Evolutionary conservation across 1,140 invertebrate species (phyloP), one percentile per base, ranked within the genome.

Genomic region (Drosophila sechellia): DNA sequence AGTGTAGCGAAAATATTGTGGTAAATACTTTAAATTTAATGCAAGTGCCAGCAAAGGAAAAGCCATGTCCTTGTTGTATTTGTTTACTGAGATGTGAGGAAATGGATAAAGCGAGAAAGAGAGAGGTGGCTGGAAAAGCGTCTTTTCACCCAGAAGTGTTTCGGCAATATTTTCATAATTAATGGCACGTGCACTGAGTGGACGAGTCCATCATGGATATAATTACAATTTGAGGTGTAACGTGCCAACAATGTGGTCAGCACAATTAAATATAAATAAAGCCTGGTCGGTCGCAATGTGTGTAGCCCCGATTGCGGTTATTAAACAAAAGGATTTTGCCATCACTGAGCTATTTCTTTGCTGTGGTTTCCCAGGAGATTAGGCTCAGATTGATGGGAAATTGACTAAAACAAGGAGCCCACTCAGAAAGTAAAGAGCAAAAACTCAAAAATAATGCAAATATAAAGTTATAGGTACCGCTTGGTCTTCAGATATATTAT

Each of bases 21-120:
- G 60, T 76, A 85, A 83, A 85, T 83, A 79, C 81, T 83, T 83
- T 84, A 79, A 84, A 85, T 84, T 79, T 84, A 83, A 83, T 83
- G 58, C 77, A 76, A 79, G 80, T 83, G 75, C 48, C 25, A n/a
- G 35, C n/a, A 27, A 46, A 69, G 80, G 46, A 45, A 45, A n/a
- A 10, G 35, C 58, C 64, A 50, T n/a, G n/a, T 5, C 15, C n/a
- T 66, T 34, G 22, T 15, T 48, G 34, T 49, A 46, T 34, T 10
- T 43, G 27, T 13, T 25, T 15, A 11, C 31, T 31, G 12, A 20
- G 12, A 11, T 42, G 12, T 22, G 17, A 17, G 37, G 5, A 8
- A 45, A 27, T 45, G 56, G 35, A 39, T 20, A 17, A 15, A 61
- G 59, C 10, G 45, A 1, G 17, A 22, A n/a, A 50, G 45, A 25